phyloP scores from a whole-genome alignment of 2,113 vertebrate genomes.

The Hippocampus comes region DNA sequence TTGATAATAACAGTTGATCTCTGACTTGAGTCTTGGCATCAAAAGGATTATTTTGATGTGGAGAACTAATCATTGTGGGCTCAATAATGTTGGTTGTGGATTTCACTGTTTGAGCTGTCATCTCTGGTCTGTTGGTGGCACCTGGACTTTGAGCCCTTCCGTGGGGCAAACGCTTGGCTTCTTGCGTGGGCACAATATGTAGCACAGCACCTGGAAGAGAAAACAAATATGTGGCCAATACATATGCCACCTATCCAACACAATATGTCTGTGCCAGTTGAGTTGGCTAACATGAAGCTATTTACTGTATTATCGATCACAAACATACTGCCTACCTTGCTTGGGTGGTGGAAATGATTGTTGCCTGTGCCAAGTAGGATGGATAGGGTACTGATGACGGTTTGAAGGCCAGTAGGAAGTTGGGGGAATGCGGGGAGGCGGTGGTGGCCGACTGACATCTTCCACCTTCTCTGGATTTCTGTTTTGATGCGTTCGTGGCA shows the following conservation, averaged over 20 bases:
- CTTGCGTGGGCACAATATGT: conserved; percentile 39
- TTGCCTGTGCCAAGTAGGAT: conserved; percentile 52
- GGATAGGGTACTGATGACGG: conserved; percentile 32
- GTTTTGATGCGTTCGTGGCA: conserved; percentile 19
- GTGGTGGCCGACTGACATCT: conserved; percentile 21
- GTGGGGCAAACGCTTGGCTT: conserved; percentile 49
- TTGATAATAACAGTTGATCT: conserved; percentile 64
- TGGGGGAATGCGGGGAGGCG: conserved; percentile 40
- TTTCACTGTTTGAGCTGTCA: conserved; percentile 66
- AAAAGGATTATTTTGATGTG: conserved; percentile 32
- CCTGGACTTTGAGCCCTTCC: conserved; percentile 35
- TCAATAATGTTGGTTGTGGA: conserved; percentile 39
- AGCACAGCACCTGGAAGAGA: conserved; percentile 36
- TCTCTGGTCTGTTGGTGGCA: conserved; percentile 72
- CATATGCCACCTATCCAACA: conserved; percentile 1
- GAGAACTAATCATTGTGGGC: conserved; percentile 16
- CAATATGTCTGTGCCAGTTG: background rate
- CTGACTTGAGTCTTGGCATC: conserved; percentile 48
- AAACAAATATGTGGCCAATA: background rate
- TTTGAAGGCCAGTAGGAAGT: conserved; percentile 51
- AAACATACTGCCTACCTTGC: conserved; percentile 42
- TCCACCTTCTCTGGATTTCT: conserved; percentile 17
- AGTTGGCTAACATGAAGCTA: background rate
- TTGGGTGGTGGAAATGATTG: conserved; percentile 31
- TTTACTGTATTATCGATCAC: background rate